Evolutionary conservation across 2,888 invertebrate species (phyloP).

Genomic region (Rhagophthalmus giganteus): DNA sequence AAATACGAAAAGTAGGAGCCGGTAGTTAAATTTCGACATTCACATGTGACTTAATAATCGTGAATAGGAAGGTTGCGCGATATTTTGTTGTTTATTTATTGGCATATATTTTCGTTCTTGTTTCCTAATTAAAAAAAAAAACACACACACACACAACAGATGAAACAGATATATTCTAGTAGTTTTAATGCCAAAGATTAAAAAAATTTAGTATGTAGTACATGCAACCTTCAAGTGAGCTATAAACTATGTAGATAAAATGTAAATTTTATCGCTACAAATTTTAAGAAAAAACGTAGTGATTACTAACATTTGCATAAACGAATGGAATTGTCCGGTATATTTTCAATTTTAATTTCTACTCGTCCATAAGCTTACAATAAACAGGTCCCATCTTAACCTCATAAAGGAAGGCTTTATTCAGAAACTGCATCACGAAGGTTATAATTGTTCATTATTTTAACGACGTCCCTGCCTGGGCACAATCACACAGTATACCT

Average conservation of each 20-base stretch:
- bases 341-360: no score
- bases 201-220: neutral
- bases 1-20: conserved; percentile 37
- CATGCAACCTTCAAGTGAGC: neutral
- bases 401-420: conserved; percentile 9
- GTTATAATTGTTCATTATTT: conserved; percentile 56
- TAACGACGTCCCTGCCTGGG: conserved; percentile 49
- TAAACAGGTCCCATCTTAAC: neutral
- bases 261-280: neutral
- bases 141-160: neutral
- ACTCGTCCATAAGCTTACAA: neutral
- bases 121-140: conserved; percentile 9
- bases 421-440: conserved; percentile 14
- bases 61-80: conserved; percentile 26
- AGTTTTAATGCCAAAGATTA: neutral
- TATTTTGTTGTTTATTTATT: conserved; percentile 36
- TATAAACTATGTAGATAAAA: neutral
- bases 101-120: conserved; percentile 18
- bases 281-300: neutral
- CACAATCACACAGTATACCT: conserved; percentile 52
- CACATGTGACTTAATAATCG: conserved; percentile 36
- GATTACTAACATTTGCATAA: neutral
- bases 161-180: no score
- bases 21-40: conserved; percentile 33
- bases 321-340: neutral